These are phyloP conservation scores for Cuniculus paca DNA, from an alignment of 2,797 vertebrate genomes.

Conservation along the genomic window DNA sequence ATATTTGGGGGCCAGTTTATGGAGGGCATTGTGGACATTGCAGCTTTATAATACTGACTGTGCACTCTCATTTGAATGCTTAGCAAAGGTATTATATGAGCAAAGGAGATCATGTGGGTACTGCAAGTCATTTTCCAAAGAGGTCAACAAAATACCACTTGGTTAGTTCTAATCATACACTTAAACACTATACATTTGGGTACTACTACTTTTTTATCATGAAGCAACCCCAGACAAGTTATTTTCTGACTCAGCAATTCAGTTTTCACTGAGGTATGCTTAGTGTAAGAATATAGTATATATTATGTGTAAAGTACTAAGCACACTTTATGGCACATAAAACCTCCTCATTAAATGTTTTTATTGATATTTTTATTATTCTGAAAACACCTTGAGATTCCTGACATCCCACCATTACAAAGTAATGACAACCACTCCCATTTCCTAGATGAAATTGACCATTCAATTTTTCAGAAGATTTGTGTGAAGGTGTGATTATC, in stretches of 20 bases:
- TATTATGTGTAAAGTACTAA: background rate
- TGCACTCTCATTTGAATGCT: background rate
- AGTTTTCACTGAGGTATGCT: background rate
- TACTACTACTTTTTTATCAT: background rate
- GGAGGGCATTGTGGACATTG: background rate
- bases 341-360: background rate
- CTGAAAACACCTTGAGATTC: background rate
- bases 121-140: background rate
- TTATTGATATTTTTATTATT: background rate
- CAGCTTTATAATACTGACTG: background rate
- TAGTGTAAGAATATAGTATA: background rate
- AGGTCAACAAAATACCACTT: background rate
- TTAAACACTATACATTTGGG: background rate
- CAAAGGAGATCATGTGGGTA: background rate
- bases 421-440: background rate
- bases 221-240: background rate
- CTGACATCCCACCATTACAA: background rate
- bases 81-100: background rate
- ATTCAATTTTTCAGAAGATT: slow-evolving; percentile 3
- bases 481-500: background rate
- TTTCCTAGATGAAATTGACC: background rate
- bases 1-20: background rate
- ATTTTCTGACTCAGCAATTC: background rate
- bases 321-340: background rate
- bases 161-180: background rate